These are phyloP conservation scores for Rhabditoides inermis DNA, from an alignment of 2,888 invertebrate species.

Conservation along the genomic window DNA sequence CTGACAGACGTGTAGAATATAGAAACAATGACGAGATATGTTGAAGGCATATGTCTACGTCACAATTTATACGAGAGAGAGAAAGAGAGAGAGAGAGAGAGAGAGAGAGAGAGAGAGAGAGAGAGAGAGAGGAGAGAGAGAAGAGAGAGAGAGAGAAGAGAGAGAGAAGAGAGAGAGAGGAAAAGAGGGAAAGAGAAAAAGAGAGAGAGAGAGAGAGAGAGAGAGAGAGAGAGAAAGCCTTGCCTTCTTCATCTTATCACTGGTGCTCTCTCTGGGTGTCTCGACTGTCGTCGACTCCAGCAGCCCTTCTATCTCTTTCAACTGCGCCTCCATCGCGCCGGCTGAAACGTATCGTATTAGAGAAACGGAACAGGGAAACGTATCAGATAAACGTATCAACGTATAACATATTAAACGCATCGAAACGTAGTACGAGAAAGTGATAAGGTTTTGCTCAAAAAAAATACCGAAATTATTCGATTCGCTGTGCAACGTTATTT, in stretches of 20 bases:
- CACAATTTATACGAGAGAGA: not conserved
- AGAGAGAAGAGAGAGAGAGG: not conserved
- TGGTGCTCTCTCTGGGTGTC: not conserved
- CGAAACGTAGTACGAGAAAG: too few species aligned
- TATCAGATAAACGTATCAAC: too few species aligned
- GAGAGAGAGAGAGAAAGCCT: not conserved
- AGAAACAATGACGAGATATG: too few species aligned
- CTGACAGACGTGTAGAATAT: too few species aligned
- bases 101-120: constrained; percentile 1
- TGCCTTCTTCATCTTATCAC: not conserved
- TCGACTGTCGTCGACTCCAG: not conserved
- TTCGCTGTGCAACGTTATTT: too few species aligned
- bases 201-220: not conserved
- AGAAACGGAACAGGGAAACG: too few species aligned
- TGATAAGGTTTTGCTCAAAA: too few species aligned
- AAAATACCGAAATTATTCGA: too few species aligned
- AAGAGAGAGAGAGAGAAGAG: not conserved
- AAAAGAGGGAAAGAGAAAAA: not conserved
- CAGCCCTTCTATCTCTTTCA: constrained; percentile 28
- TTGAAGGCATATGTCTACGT: too few species aligned
- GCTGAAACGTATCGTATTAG: too few species aligned
- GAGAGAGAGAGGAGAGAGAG: not conserved
- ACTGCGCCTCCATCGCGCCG: constrained; percentile 24
- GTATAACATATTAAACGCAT: too few species aligned
- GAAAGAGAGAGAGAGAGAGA: not conserved